These are phyloP conservation scores for Aphidius gifuensis DNA, from an alignment of 1,140 invertebrate species.

Conservation along the genomic window DNA sequence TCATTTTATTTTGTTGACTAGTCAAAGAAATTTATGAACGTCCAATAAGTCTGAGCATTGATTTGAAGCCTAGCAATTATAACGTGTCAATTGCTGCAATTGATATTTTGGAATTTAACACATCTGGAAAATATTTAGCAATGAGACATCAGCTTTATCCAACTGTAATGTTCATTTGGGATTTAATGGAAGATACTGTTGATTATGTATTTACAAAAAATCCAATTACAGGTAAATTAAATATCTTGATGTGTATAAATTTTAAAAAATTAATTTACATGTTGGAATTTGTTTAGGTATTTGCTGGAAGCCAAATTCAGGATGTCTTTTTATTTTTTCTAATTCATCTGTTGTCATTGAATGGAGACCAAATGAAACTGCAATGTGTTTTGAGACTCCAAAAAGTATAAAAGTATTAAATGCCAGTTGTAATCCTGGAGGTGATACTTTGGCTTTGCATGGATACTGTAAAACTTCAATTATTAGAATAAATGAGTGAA, in stretches of 20 bases:
- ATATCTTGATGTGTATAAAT: constrained; percentile 5
- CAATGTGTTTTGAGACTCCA: constrained; percentile 32
- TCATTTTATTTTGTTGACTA: constrained; percentile 20
- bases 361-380: constrained; percentile 38
- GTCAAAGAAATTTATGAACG: constrained; percentile 46
- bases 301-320: constrained; percentile 39
- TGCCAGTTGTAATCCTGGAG: constrained; percentile 39
- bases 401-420: constrained; percentile 41
- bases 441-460: constrained; percentile 37
- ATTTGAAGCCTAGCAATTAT: constrained; percentile 29
- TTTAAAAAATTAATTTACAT: constrained; percentile 12
- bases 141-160: constrained; percentile 49
- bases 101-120: constrained; percentile 48
- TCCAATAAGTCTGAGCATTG: constrained; percentile 47
- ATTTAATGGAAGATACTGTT: constrained; percentile 39
- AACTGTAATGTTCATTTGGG: constrained; percentile 50
- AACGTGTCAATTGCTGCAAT: constrained; percentile 36
- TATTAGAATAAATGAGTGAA: constrained; percentile 11
- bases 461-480: constrained; percentile 41
- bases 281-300: constrained; percentile 24
- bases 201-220: constrained; percentile 49
- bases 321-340: constrained; percentile 39
- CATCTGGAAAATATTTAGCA: constrained; percentile 47
- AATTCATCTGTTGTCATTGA: constrained; percentile 41
- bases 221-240: constrained; percentile 38